Conservation (phyloP, 2,888 invertebrate species). For the Rhopalosiphum nymphaeae region DNA sequence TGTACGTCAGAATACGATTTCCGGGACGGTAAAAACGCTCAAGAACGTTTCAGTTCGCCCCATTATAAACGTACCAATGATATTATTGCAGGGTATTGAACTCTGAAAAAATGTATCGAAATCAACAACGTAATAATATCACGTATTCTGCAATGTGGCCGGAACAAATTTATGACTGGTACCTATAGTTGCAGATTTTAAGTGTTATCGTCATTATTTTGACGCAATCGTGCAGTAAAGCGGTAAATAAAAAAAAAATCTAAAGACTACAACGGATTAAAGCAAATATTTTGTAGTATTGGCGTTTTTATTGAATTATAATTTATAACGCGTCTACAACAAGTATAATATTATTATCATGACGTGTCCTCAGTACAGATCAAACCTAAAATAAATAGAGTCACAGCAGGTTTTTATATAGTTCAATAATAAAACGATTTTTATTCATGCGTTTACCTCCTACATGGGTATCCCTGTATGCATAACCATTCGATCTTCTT, state of each 20-base stretch:
- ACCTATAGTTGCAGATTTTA: too few relatives aligned
- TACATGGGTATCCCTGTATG: background rate
- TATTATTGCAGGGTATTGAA: background rate
- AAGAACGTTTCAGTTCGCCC: background rate
- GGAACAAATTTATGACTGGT: background rate
- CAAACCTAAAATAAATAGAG: background rate
- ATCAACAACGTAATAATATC: background rate
- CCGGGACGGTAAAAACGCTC: background rate
- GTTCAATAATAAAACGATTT: too few relatives aligned
- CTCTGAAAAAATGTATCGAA: background rate
- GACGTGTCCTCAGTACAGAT: background rate
- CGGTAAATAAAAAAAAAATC: background rate
- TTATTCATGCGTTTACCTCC: background rate
- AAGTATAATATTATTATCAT: background rate
- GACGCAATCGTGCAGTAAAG: background rate
- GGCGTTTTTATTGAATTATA: background rate
- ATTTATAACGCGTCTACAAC: background rate
- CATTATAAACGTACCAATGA: background rate
- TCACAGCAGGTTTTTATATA: background rate
- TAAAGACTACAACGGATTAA: background rate
- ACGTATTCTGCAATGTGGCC: background rate
- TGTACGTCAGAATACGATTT: background rate
- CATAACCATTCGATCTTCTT: too few relatives aligned
- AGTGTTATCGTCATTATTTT: background rate
- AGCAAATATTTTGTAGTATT: background rate